Base-by-base conservation (phyloP, 2,113 vertebrate genomes). In the Aspidoscelis tigris region DNA sequence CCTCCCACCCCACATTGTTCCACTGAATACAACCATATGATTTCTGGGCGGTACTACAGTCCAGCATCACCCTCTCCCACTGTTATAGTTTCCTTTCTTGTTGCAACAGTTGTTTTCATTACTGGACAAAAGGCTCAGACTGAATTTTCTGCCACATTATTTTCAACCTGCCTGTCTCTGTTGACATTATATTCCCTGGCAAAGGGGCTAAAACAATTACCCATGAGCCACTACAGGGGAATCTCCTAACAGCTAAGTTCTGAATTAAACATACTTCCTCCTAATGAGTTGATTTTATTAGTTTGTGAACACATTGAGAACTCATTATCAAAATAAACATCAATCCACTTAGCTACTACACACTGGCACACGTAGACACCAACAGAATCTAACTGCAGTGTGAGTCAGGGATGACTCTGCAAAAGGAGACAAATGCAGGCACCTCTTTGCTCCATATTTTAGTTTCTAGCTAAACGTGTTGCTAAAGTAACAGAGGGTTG, bases 211-310 rank as follows among this genome's bases (percentile, higher is more conserved):
- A 85, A 83, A 12, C 75, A 3, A 7, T 84, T 88, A 53, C 85
- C 89, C 85, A 7, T 84, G 89, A 93, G 89, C 89, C 78, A 20
- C 81, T 7, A 39, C 68, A 66, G 26, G 86, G 92, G 89, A 76
- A 73, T 91, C 92, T 95, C 92, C 91, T 89, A 18, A 50, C 11
- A 84, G 92, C 87, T 84, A 74, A 87, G 92, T 91, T 92, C 82
- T 82, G 95, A 89, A 95, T 91, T 95, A 95, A 95, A 90, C 95
- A 94, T 88, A 88, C 82, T 86, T 89, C 90, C 93, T 73, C 58
- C 78, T 95, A 96, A 96, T 95, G 95, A 96, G 95, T 90, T 95
- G 96, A 96, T 95, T 95, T 95, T 94, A 96, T 96, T 96, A 95
- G 95, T 95, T 95, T 89, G 92, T 78, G 88, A 92, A 92, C 12